phyloP scores from a whole-genome alignment of 2,113 vertebrate genomes.

The Otis tarda region DNA sequence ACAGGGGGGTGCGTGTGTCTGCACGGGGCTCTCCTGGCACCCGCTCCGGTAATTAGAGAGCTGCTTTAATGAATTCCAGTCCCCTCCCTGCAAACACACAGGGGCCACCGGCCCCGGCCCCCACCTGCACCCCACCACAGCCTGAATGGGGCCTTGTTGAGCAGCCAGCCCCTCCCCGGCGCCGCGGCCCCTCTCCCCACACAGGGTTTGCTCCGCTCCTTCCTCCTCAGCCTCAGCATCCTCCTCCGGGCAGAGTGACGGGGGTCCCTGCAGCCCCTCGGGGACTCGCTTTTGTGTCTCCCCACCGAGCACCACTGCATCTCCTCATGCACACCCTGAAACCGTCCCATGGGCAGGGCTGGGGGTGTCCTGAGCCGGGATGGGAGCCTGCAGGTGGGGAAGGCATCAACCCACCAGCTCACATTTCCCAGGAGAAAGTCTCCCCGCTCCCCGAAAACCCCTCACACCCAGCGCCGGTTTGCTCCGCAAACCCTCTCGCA shows the following conservation, averaged over 20 bases:
- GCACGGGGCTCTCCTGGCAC: conserved; percentile 5
- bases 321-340: background rate
- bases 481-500: background rate
- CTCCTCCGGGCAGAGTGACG: rapidly evolving
- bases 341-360: rapidly evolving
- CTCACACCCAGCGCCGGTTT: rapidly evolving
- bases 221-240: background rate
- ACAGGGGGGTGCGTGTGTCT: background rate
- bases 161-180: background rate
- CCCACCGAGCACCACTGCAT: rapidly evolving
- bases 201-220: background rate
- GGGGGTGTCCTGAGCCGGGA: background rate
- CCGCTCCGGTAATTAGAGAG: background rate
- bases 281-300: background rate
- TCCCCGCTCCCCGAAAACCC: rapidly evolving
- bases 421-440: rapidly evolving
- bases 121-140: background rate
- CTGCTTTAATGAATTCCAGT: conserved; percentile 26
- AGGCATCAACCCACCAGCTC: background rate
- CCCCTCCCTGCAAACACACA: conserved; percentile 14
- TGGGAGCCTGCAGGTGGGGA: background rate
- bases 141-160: conserved; percentile 58
- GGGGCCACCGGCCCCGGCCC: background rate
- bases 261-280: background rate
- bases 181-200: background rate